Percentiles rank a stretch among this genome's conserved stretches.
Conservation (phyloP, 2,888 invertebrate genomes). For the Cinara cedri region DNA sequence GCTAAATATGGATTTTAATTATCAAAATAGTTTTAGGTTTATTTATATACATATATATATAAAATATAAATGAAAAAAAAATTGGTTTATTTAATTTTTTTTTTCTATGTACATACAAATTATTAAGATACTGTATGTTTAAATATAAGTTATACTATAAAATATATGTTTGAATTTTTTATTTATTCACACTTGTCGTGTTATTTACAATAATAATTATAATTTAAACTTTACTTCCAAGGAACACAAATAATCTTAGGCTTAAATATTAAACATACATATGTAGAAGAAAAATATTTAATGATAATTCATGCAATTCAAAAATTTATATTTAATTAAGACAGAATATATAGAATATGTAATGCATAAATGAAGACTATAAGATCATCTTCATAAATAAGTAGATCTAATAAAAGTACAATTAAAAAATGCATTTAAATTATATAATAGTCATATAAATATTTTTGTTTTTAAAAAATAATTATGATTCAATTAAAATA, state of each 20-base stretch:
- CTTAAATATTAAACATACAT: constrained; percentile 8
- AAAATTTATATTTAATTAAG: not conserved
- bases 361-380: not conserved
- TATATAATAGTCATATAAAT: too few relatives aligned
- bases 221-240: not conserved
- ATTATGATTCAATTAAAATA: too few relatives aligned
- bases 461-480: too few relatives aligned
- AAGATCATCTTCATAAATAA: not conserved
- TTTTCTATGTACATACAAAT: not conserved
- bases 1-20: constrained; percentile 92
- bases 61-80: not conserved
- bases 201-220: constrained; percentile 27
- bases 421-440: too few relatives aligned
- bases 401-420: not conserved
- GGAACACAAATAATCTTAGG: constrained; percentile 22
- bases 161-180: not conserved
- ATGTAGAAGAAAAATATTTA: not conserved
- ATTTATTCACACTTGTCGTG: constrained; percentile 6
- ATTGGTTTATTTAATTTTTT: not conserved
- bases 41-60: not conserved
- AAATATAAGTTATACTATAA: constrained; percentile 9
- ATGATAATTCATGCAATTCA: not conserved
- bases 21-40: not conserved
- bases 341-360: not conserved
- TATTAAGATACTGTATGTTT: not conserved